These are phyloP conservation scores for Dicrurus megarhynchus DNA, from an alignment of 2,113 vertebrate genomes.

Conservation along the genomic window DNA sequence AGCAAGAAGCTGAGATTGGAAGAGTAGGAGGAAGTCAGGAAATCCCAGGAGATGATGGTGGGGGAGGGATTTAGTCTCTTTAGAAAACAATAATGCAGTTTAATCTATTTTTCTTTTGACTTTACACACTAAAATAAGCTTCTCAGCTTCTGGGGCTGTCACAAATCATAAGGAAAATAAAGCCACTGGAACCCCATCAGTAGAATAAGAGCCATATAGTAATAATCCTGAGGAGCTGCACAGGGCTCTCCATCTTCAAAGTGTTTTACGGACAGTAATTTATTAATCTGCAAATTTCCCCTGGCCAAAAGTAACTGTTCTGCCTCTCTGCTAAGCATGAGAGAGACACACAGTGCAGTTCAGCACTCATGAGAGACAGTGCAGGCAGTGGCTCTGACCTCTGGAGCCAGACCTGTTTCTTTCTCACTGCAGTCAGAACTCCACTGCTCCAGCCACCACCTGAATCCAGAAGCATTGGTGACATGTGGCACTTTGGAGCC, in stretches of 20 bases:
- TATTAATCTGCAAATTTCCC: constrained; percentile 51
- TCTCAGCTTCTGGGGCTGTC: constrained; percentile 46
- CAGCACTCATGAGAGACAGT: background rate
- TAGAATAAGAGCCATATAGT: constrained; percentile 6
- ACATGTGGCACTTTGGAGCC: background rate
- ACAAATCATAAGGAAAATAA: constrained; percentile 53
- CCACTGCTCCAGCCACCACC: background rate
- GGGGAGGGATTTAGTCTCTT: constrained; percentile 48
- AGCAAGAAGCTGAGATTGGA: constrained; percentile 23
- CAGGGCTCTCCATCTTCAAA: constrained; percentile 50
- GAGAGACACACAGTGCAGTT: background rate
- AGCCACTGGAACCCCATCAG: background rate
- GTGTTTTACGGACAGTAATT: constrained; percentile 51
- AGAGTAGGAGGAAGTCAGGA: constrained; percentile 54
- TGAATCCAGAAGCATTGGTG: background rate
- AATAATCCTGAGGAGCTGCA: constrained; percentile 23
- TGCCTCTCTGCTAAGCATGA: background rate
- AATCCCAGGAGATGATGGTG: constrained; percentile 34
- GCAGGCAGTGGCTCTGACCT: background rate
- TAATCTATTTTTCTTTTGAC: constrained; percentile 54
- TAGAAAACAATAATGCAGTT: constrained; percentile 48
- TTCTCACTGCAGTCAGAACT: background rate
- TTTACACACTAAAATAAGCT: constrained; percentile 50
- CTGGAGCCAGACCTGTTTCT: background rate
- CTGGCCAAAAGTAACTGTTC: constrained; percentile 33